Evolutionary conservation across 2,888 invertebrate species (phyloP).

Genomic region (Leptura quadrifasciata): DNA sequence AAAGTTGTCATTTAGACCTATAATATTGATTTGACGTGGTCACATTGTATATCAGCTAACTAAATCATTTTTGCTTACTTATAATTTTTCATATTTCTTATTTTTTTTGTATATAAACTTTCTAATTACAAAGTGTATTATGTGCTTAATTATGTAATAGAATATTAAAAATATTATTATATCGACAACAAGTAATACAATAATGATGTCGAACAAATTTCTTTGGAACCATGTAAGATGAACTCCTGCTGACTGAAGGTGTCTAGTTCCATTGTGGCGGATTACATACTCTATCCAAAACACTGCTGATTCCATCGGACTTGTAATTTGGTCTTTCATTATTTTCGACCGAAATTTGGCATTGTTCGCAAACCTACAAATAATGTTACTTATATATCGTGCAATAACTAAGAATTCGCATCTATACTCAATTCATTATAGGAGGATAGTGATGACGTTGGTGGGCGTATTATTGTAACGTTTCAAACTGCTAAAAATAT

Average conservation of each 20-base stretch:
- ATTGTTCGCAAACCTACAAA: slow-evolving; percentile 48
- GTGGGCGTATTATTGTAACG: no score
- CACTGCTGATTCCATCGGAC: slow-evolving; percentile 46
- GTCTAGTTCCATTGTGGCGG: slow-evolving; percentile 45
- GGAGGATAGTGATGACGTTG: no score
- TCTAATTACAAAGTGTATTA: slow-evolving; percentile 35
- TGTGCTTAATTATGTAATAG: slow-evolving; percentile 53
- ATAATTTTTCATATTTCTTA: slow-evolving; percentile 36
- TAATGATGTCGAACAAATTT: slow-evolving; percentile 50
- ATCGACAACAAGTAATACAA: slow-evolving; percentile 44
- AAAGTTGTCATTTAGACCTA: no score
- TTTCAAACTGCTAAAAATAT: no score
- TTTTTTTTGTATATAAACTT: neutral
- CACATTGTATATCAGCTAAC: neutral
- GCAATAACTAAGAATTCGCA: no score
- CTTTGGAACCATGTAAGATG: slow-evolving; percentile 44
- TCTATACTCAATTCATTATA: no score
- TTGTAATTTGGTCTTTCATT: slow-evolving; percentile 44
- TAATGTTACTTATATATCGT: no score
- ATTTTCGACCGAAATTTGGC: slow-evolving; percentile 32
- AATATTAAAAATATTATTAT: slow-evolving; percentile 51
- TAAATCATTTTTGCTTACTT: neutral
- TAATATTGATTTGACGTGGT: no score
- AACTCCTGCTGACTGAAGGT: slow-evolving; percentile 49
- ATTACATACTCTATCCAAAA: slow-evolving; percentile 52